A percentile compares a stretch with the other conserved stretches of the same genome.
These are phyloP conservation scores for Anastatus disparis DNA, from an alignment of 1,140 invertebrate genomes.

Conservation along the genomic window DNA sequence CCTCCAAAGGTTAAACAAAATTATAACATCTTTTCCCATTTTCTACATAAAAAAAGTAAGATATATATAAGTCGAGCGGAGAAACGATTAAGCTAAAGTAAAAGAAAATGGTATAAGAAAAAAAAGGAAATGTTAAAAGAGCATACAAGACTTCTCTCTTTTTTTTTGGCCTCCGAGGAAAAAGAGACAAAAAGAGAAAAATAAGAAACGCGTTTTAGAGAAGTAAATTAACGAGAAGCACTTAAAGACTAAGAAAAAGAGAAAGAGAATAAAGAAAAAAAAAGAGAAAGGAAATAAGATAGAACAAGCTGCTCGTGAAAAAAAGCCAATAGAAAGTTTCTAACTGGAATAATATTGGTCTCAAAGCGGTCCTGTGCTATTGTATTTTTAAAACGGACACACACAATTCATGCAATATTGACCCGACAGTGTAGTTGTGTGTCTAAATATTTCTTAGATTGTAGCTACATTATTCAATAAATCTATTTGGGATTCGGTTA, in stretches of 20 bases:
- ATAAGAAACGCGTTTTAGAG: neutral
- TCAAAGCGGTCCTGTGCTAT: neutral
- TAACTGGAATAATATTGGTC: constrained; percentile 39
- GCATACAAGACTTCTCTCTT: neutral
- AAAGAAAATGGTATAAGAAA: neutral
- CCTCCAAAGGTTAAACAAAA: too few relatives aligned
- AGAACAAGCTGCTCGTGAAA: neutral
- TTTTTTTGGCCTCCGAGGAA: too few relatives aligned
- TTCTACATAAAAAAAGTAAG: neutral
- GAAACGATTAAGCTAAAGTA: neutral
- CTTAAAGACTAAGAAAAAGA: neutral
- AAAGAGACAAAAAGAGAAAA: neutral
- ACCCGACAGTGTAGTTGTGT: too few relatives aligned
- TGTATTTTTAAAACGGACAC: neutral
- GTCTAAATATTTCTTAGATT: too few relatives aligned
- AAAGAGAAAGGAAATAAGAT: neutral
- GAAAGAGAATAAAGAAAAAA: neutral
- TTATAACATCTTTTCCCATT: neutral
- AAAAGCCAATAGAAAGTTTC: constrained; percentile 47
- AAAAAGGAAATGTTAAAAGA: neutral
- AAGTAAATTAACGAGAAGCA: constrained; percentile 9
- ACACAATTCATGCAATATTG: too few relatives aligned
- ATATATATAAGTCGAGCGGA: too few relatives aligned
- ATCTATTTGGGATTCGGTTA: too few relatives aligned
- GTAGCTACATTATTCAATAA: too few relatives aligned